These are phyloP conservation scores for Morpho achilles DNA, from an alignment of 2,888 invertebrate genomes.

Conservation along the genomic window DNA sequence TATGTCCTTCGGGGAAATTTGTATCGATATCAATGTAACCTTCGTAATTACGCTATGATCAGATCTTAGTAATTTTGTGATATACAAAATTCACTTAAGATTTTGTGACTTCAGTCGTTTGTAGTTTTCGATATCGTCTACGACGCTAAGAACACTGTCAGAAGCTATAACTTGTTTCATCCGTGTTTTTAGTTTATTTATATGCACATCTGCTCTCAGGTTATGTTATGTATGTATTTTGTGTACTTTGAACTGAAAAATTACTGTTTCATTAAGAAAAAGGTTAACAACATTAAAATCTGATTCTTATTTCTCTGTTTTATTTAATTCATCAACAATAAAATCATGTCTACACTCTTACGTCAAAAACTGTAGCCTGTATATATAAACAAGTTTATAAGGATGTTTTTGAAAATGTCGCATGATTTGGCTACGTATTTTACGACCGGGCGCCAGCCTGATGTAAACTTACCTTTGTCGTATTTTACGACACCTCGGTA, in stretches of 20 bases:
- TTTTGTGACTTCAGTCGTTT: conserved; percentile 27
- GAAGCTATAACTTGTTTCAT: conserved; percentile 5
- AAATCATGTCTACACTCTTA: no score
- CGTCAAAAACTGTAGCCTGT: no score
- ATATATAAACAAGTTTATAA: no score
- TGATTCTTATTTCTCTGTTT: background rate
- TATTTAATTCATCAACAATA: background rate
- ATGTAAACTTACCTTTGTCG: no score
- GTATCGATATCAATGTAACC: conserved; percentile 11
- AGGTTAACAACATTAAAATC: conserved; percentile 6
- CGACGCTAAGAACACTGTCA: conserved; percentile 12
- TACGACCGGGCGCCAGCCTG: no score
- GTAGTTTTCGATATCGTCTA: conserved; percentile 5
- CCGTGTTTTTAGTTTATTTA: conserved; percentile 1
- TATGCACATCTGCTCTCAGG: conserved; percentile 1
- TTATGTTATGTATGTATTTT: conserved; percentile 7
- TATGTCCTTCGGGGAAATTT: conserved; percentile 38
- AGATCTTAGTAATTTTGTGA: conserved; percentile 75
- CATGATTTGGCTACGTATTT: no score
- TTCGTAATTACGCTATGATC: conserved; percentile 5
- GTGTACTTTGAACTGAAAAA: background rate
- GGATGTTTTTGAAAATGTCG: no score
- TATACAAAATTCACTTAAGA: conserved; percentile 74
- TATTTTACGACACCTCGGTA: no score
- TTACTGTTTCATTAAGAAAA: conserved; percentile 1